Conservation (phyloP, 2,113 vertebrate genomes). For the Urocolius indicus region DNA sequence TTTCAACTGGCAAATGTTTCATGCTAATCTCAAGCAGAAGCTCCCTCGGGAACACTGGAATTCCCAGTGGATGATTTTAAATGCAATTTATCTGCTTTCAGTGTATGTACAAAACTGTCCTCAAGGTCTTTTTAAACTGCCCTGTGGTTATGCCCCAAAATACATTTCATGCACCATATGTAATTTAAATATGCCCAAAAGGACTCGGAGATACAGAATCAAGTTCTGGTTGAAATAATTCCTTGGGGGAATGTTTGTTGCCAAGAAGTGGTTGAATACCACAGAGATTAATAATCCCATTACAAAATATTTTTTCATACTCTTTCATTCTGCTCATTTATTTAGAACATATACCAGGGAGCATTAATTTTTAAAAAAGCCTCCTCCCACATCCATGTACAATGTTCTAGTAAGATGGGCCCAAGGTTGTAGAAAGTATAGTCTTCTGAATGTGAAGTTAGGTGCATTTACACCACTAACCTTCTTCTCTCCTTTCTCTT, state of each 20-base stretch:
- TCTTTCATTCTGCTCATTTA: constrained; percentile 27
- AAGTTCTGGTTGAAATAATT: constrained; percentile 44
- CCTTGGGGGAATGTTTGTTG: constrained; percentile 33
- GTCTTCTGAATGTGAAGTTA: not conserved
- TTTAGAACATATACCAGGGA: constrained; percentile 52
- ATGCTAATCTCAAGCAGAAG: not conserved
- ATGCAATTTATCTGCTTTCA: constrained; percentile 42
- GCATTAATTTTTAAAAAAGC: constrained; percentile 49
- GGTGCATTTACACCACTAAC: not conserved
- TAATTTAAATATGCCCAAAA: constrained; percentile 35
- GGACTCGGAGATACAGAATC: not conserved
- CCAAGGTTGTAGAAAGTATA: not conserved
- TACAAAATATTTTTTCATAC: constrained; percentile 43
- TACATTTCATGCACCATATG: constrained; percentile 17
- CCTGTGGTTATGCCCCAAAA: constrained; percentile 35
- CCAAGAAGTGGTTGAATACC: constrained; percentile 40
- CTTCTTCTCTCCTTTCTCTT: not conserved
- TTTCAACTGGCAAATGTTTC: not conserved
- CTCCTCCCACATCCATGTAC: not conserved
- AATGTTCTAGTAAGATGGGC: not conserved
- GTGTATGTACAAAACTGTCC: constrained; percentile 27
- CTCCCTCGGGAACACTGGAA: constrained; percentile 22
- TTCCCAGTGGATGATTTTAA: constrained; percentile 51
- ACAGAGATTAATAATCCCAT: constrained; percentile 57
- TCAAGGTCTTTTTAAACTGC: constrained; percentile 15